Evolutionary conservation across 2,888 invertebrate genomes (phyloP), one percentile per base, ranked within the genome.

Genomic region (Colletes collaris): DNA sequence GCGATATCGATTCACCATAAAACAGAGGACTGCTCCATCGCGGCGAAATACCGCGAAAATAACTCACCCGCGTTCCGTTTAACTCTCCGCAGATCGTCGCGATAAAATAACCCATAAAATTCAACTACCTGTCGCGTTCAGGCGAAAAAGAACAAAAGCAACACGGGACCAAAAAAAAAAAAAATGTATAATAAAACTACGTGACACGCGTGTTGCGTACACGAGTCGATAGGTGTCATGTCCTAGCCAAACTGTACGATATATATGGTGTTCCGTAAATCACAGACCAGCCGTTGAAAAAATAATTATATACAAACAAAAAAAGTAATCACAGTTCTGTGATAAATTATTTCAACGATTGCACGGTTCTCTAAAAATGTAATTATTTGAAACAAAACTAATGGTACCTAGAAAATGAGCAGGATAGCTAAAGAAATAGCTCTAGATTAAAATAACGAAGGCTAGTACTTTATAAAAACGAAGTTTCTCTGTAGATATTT

Each of bases 71-170:
- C 67, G 77, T 76, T 77, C 63, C 77, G 77, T 76, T 77, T 78
- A 78, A 77, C 77, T 59, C 77, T 55, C 69, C 65, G 60, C 78
- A 69, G 78, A 69, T 58, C 69, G 64, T 52, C 63, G 55, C 60
- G 77, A 78, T 77, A 76, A 76, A 78, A 77, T 78, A 68, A 77
- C 49, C 69, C 64, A 76, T 78, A 78, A 76, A 78, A 78, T 78
- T 76, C 77, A 78, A 78, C 77, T 78, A 78, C 77, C 77, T 78
- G 77, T 76, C 77, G 68, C 69, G 59, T 49, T 46, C 62, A 27
- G n/a, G 46, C 49, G 35, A 19, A 67, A 76, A 59, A 44, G 44
- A 46, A 46, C 44, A 46, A 46, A 46, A 46, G 44, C 49, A 27
- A 63, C 19, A 49, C 50, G 63, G 49, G 11, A n/a, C 6, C 46